Conservation (phyloP, 2,888 invertebrate genomes). For the Andrena hattorfiana region DNA sequence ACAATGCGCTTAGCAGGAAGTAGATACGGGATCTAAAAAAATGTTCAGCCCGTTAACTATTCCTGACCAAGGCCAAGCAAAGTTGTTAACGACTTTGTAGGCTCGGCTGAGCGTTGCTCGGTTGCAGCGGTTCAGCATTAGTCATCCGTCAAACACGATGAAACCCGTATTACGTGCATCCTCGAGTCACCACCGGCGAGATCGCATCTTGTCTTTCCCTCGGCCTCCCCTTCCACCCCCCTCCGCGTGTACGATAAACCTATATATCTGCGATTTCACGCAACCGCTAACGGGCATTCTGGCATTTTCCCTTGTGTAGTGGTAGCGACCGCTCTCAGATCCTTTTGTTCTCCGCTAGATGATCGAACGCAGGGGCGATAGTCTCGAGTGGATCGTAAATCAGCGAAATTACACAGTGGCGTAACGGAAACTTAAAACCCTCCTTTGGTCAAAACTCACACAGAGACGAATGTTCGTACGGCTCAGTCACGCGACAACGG, state of each 20-base stretch:
- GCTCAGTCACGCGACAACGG: conserved; percentile 32
- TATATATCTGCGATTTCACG: conserved; percentile 61
- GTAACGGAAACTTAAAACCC: conserved; percentile 69
- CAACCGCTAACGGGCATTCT: conserved; percentile 46
- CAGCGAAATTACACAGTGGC: conserved; percentile 72
- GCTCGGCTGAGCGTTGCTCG: conserved; percentile 58
- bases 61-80: conserved; percentile 71
- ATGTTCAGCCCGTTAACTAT: conserved; percentile 68
- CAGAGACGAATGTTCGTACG: background rate
- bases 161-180: conserved; percentile 70
- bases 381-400: conserved; percentile 69
- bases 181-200: conserved; percentile 55
- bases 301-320: conserved; percentile 36
- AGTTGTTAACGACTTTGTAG: conserved; percentile 70
- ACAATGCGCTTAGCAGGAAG: conserved; percentile 68
- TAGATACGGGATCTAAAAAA: conserved; percentile 69
- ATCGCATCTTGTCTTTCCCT: conserved; percentile 32
- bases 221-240: background rate
- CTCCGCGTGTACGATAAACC: conserved; percentile 46
- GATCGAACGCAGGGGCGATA: conserved; percentile 69
- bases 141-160: conserved; percentile 73
- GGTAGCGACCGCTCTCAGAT: conserved; percentile 53
- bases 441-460: conserved; percentile 55
- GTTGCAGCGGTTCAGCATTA: conserved; percentile 64
- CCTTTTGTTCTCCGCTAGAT: conserved; percentile 70